phyloP scores from a whole-genome alignment of 2,888 invertebrate genomes.

The Tinea trinotella region DNA sequence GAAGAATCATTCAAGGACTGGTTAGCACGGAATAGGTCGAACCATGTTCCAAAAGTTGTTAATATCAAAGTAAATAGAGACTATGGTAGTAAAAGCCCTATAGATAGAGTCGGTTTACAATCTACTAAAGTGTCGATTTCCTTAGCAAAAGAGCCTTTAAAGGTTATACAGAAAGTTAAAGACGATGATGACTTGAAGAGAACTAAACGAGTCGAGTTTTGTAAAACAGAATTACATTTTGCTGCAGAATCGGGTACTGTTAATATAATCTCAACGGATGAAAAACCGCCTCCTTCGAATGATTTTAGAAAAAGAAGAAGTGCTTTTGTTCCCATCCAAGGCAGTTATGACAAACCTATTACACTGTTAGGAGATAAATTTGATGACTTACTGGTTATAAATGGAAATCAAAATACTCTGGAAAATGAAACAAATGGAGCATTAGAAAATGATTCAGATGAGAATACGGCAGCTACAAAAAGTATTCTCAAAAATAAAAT shows the following conservation, averaged over 20 bases:
- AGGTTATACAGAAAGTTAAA: slow-evolving; percentile 34
- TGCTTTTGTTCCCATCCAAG: slow-evolving; percentile 57
- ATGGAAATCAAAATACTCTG: slow-evolving; percentile 24
- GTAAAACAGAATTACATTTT: slow-evolving; percentile 91
- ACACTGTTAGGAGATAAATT: slow-evolving; percentile 75
- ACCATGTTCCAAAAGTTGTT: slow-evolving; percentile 36
- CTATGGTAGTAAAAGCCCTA: slow-evolving; percentile 35
- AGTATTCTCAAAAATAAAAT: slow-evolving; percentile 84
- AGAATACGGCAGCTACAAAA: slow-evolving; percentile 73
- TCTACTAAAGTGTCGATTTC: slow-evolving; percentile 55
- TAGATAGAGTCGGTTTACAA: slow-evolving; percentile 49
- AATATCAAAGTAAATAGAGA: slow-evolving; percentile 39
- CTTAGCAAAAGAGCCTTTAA: slow-evolving; percentile 39
- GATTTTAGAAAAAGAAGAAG: slow-evolving; percentile 81
- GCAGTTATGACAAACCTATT: slow-evolving; percentile 66
- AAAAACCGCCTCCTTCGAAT: slow-evolving; percentile 88
- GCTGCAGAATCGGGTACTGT: slow-evolving; percentile 88
- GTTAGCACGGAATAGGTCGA: slow-evolving; percentile 51
- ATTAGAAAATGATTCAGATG: slow-evolving; percentile 48
- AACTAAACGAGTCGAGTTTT: slow-evolving; percentile 86
- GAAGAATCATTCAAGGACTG: slow-evolving; percentile 58
- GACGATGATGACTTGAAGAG: slow-evolving; percentile 58
- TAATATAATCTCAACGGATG: slow-evolving; percentile 90
- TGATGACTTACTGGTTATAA: slow-evolving; percentile 34
- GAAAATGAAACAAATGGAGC: slow-evolving; percentile 29